phyloP scores from a whole-genome alignment of 1,140 invertebrate species.

The Neodiprion lecontei region DNA sequence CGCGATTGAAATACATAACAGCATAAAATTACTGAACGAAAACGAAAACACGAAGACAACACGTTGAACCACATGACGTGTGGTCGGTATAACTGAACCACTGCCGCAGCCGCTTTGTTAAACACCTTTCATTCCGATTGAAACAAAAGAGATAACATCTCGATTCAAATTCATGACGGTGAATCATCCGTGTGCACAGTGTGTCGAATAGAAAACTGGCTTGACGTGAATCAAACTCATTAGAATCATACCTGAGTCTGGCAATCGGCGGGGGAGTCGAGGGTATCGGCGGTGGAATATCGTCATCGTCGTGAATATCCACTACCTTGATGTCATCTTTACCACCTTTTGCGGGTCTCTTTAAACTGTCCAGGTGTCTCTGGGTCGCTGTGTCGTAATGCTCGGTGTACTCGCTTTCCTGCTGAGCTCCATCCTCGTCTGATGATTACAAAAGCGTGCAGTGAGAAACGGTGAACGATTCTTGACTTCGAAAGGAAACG shows the following conservation, averaged over 20 bases:
- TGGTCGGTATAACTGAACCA: no score
- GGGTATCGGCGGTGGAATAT: slow-evolving; percentile 25
- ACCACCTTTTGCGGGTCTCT: slow-evolving; percentile 46
- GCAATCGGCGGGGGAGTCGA: slow-evolving; percentile 29
- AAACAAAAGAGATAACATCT: no score
- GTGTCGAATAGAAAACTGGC: no score
- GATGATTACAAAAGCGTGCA: not conserved
- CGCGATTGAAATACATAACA: slow-evolving; percentile 3
- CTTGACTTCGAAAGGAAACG: not conserved
- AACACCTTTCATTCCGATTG: no score
- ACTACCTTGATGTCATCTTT: slow-evolving; percentile 16
- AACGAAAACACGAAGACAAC: slow-evolving; percentile 6
- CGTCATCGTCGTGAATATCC: slow-evolving; percentile 21
- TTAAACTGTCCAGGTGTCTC: slow-evolving; percentile 64
- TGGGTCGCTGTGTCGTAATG: slow-evolving; percentile 66
- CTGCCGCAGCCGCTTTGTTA: no score
- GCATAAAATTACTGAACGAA: not conserved
- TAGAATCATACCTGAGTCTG: slow-evolving; percentile 28
- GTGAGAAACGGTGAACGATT: not conserved
- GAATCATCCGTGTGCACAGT: no score
- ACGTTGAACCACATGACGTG: not conserved
- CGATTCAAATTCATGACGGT: no score
- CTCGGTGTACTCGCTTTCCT: slow-evolving; percentile 70
- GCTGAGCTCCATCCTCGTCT: slow-evolving; percentile 60
- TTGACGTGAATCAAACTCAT: no score